Conservation (phyloP, 2,888 invertebrate species). For the Mylabris sibirica region DNA sequence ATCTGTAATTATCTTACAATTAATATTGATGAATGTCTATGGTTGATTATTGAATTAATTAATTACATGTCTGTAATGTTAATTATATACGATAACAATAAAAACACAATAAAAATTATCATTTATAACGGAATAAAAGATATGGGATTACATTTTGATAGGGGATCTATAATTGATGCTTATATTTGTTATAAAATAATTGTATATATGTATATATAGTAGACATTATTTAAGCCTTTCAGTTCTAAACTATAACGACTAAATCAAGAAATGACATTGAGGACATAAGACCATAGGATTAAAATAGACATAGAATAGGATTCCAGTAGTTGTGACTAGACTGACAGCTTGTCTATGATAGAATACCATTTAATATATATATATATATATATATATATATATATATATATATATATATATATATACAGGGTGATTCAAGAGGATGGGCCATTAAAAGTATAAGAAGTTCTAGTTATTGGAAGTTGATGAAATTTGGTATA, state of each 20-base stretch:
- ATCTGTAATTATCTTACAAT: constrained; percentile 1
- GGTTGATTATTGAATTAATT: not conserved
- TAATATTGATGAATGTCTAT: not conserved
- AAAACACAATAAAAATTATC: not conserved
- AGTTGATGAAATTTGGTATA: too few relatives aligned
- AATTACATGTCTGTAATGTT: not conserved
- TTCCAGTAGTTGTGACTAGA: constrained; percentile 19
- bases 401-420: too few relatives aligned
- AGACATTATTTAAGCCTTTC: constrained; percentile 32
- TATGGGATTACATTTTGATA: constrained; percentile 5
- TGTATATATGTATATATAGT: too few relatives aligned
- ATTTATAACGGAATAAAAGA: not conserved
- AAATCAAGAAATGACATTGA: constrained; percentile 50
- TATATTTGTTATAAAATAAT: constrained; percentile 18
- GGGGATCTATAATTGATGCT: constrained; percentile 17
- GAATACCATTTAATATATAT: not conserved
- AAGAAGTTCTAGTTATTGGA: too few relatives aligned
- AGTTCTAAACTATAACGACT: constrained; percentile 36
- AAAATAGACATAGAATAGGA: constrained; percentile 41
- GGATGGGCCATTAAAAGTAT: too few relatives aligned
- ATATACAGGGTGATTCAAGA: too few relatives aligned
- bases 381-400: too few relatives aligned
- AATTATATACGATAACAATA: not conserved
- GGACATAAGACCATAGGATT: constrained; percentile 44
- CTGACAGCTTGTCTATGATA: constrained; percentile 10